Percentiles rank a stretch among this genome's conserved stretches.
These are phyloP conservation scores for Hoplostethus mediterraneus DNA, from an alignment of 2,797 vertebrate genomes.

Conservation along the genomic window DNA sequence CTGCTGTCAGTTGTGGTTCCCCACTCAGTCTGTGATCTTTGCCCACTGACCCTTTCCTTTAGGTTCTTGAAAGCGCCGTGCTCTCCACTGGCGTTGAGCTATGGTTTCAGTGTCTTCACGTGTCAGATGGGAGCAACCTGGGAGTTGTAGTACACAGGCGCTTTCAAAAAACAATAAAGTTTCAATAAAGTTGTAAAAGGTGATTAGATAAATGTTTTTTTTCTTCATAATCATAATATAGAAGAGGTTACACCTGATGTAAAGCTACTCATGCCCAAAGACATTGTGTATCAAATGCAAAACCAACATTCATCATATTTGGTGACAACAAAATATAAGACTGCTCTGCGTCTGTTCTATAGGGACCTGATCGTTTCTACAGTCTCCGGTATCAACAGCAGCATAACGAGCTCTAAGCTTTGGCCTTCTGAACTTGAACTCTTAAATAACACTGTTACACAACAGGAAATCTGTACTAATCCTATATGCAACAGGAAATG, in stretches of 20 bases:
- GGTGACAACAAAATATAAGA: constrained; percentile 20
- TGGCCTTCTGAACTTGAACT: constrained; percentile 8
- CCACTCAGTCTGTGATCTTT: constrained; percentile 67
- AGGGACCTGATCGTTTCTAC: not conserved
- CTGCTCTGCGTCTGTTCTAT: constrained; percentile 51
- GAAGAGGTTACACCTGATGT: not conserved
- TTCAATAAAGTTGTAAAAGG: not conserved
- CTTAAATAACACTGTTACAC: not conserved
- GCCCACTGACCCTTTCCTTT: constrained; percentile 38
- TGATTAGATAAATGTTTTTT: constrained; percentile 3
- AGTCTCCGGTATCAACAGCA: not conserved
- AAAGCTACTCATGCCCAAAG: not conserved
- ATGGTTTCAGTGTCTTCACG: constrained; percentile 1
- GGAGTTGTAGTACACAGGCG: not conserved
- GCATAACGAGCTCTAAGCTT: constrained; percentile 11
- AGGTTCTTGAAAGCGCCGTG: constrained; percentile 48
- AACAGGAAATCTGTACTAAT: not conserved
- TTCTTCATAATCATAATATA: constrained; percentile 13
- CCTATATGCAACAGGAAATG: not conserved
- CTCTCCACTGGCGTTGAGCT: constrained; percentile 16
- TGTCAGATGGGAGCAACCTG: constrained; percentile 14
- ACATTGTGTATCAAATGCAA: constrained; percentile 29
- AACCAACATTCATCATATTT: constrained; percentile 14
- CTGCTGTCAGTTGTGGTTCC: constrained; percentile 49
- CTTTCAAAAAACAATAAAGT: constrained; percentile 15